These are phyloP conservation scores for Ictalurus punctatus DNA, from an alignment of 2,113 vertebrate genomes.

Conservation along the genomic window DNA sequence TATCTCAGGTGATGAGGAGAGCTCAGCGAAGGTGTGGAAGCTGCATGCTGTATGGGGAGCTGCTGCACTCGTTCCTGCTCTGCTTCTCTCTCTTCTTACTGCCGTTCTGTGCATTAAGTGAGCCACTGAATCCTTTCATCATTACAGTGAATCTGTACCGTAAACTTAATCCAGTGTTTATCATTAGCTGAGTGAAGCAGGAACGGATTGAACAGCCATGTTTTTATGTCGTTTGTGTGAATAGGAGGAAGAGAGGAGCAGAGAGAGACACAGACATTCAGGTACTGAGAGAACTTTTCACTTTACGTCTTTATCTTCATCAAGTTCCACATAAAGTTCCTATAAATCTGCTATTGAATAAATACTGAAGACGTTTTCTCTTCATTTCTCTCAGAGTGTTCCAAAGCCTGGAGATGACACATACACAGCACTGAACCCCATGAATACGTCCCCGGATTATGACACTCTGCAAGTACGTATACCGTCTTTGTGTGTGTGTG, in stretches of 20 bases:
- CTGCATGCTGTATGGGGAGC: neutral
- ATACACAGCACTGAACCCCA: neutral
- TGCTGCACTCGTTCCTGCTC: too few species aligned
- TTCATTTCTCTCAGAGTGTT: neutral
- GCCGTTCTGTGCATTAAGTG: too few species aligned
- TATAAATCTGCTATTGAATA: neutral
- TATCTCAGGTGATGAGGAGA: neutral
- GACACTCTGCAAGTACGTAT: neutral
- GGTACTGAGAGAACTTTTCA: neutral
- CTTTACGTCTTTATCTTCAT: neutral
- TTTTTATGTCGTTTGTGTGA: neutral
- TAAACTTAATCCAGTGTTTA: too few species aligned
- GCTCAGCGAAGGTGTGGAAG: neutral
- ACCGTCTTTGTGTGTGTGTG: neutral
- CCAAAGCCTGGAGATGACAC: neutral
- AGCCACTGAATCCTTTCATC: too few species aligned
- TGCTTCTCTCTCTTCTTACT: too few species aligned
- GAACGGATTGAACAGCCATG: neutral
- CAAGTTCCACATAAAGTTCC: neutral
- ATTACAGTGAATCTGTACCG: too few species aligned
- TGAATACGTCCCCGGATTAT: neutral
- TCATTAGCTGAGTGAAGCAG: neutral
- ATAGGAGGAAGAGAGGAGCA: neutral
- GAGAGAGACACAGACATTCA: neutral
- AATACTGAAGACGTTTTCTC: neutral